Percentiles rank a stretch among this genome's conserved stretches.
These are phyloP conservation scores for Eupithecia insigniata DNA, from an alignment of 2,888 invertebrate genomes.

Conservation along the genomic window DNA sequence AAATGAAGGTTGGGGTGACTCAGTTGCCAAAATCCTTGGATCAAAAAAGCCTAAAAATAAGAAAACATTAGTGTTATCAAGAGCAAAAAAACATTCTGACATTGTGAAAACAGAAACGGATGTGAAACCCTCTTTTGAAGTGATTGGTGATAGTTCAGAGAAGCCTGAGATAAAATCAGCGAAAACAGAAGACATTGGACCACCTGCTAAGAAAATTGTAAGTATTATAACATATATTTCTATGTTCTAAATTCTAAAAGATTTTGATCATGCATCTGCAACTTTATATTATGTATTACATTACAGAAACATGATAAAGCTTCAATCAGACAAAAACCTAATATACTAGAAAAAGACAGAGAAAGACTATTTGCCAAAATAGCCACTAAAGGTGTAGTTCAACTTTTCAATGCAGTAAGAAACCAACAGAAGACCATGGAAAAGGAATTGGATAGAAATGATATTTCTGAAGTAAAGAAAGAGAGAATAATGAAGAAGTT, in stretches of 20 bases:
- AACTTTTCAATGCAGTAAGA: constrained; percentile 95
- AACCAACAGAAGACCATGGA: constrained; percentile 92
- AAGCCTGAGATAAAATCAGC: constrained; percentile 64
- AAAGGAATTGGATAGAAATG: constrained; percentile 87
- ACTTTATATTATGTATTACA: constrained; percentile 25
- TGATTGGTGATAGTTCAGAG: constrained; percentile 84
- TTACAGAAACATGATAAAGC: constrained; percentile 86
- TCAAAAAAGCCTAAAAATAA: constrained; percentile 90
- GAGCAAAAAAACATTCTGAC: constrained; percentile 89
- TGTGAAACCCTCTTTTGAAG: constrained; percentile 86
- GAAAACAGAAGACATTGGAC: constrained; percentile 60
- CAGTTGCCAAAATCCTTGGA: constrained; percentile 90
- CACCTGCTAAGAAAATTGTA: constrained; percentile 71
- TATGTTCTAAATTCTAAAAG: neutral
- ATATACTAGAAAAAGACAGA: constrained; percentile 88
- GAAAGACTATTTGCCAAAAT: constrained; percentile 91
- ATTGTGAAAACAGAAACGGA: constrained; percentile 74
- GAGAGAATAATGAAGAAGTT: constrained; percentile 91
- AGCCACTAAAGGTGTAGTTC: constrained; percentile 96
- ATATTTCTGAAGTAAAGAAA: constrained; percentile 90
- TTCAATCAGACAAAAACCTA: constrained; percentile 89
- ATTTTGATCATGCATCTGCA: neutral
- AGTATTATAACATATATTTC: constrained; percentile 25
- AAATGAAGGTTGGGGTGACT: constrained; percentile 92
- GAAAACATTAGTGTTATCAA: constrained; percentile 89